A percentile compares a stretch with the other conserved stretches of the same genome.
These are phyloP conservation scores for Bufo gargarizans DNA, from an alignment of 2,113 vertebrate genomes.

Conservation along the genomic window DNA sequence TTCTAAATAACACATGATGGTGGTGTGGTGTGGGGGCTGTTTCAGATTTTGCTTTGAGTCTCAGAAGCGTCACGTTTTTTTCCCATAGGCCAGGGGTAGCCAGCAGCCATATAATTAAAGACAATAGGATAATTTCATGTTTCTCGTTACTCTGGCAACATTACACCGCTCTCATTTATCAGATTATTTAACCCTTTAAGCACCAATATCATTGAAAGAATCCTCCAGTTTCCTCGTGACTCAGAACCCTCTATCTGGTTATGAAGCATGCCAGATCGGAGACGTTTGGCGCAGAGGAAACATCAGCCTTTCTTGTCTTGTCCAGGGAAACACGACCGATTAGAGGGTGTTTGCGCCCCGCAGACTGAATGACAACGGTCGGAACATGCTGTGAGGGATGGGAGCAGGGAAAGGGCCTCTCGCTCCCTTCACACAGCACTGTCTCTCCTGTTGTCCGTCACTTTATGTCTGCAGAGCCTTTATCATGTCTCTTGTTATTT, in stretches of 20 bases:
- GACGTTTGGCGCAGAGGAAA: neutral
- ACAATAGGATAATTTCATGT: neutral
- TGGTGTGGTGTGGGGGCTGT: neutral
- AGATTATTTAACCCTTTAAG: neutral
- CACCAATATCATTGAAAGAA: neutral
- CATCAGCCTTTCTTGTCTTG: neutral
- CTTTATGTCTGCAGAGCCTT: conserved; percentile 28
- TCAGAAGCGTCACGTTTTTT: too few relatives aligned
- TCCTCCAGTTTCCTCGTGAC: neutral
- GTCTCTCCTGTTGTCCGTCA: conserved; percentile 38
- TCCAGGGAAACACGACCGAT: neutral
- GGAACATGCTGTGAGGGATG: conserved; percentile 35
- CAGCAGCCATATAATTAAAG: neutral
- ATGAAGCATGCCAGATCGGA: neutral
- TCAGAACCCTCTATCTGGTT: neutral
- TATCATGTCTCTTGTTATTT: conserved; percentile 16
- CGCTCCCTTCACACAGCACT: neutral
- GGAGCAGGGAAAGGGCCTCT: neutral
- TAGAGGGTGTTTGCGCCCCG: conserved; percentile 38
- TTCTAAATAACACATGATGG: too few relatives aligned
- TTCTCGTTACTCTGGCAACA: neutral
- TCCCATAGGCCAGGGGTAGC: neutral
- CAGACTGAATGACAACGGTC: neutral
- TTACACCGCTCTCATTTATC: neutral
- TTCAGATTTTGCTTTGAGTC: neutral